Evolutionary conservation across 2,888 invertebrate genomes (phyloP).

Genomic region (Tetrapedia diversipes): DNA sequence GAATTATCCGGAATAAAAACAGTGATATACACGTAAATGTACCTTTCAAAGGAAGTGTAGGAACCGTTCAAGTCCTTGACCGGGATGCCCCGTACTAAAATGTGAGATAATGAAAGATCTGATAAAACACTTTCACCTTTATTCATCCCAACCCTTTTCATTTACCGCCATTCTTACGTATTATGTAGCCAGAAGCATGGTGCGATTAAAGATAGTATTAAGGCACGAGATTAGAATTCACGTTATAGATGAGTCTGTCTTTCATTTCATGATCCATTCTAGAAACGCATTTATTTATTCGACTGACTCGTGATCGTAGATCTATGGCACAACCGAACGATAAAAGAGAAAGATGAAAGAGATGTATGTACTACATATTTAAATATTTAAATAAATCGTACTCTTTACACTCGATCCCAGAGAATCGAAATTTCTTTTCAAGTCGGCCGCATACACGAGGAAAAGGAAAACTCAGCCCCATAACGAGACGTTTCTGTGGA

Average conservation of each 20-base stretch:
- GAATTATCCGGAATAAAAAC: no score
- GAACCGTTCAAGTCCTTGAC: slow-evolving; percentile 75
- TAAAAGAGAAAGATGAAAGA: no score
- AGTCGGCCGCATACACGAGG: no score
- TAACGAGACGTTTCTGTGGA: no score
- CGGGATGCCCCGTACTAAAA: slow-evolving; percentile 73
- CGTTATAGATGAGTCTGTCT: neutral
- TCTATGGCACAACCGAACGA: no score
- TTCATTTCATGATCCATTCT: neutral
- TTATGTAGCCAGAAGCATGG: slow-evolving; percentile 57
- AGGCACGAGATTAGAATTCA: slow-evolving; percentile 33
- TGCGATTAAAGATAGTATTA: slow-evolving; percentile 51
- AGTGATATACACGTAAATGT: slow-evolving; percentile 30
- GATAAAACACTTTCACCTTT: slow-evolving; percentile 65
- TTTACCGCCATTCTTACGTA: slow-evolving; percentile 46
- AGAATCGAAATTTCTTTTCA: no score
- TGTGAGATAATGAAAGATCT: slow-evolving; percentile 75
- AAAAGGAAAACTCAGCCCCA: no score
- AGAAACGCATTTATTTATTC: no score
- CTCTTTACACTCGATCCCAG: no score
- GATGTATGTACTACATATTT: no score
- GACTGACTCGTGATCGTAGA: no score
- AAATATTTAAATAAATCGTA: no score
- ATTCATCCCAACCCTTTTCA: slow-evolving; percentile 51
- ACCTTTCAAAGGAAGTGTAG: slow-evolving; percentile 67